Evolutionary conservation across 2,113 vertebrate species (phyloP).

Genomic region (Neolamprologus kungweensis): DNA sequence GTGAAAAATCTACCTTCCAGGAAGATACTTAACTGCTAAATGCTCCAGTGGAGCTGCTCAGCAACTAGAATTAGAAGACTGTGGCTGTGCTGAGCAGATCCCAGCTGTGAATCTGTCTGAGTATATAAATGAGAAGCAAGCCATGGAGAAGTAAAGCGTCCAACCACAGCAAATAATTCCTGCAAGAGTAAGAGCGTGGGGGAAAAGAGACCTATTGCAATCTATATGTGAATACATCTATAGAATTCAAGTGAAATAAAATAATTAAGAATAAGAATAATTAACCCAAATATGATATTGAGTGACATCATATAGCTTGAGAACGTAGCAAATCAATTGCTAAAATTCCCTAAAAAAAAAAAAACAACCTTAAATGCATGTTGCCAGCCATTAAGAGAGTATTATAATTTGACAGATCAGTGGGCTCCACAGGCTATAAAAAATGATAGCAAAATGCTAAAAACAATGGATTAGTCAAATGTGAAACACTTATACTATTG

Average conservation of each 20-base stretch:
- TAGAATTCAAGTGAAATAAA: not conserved
- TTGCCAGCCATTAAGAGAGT: not conserved
- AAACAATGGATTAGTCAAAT: slow-evolving; percentile 10
- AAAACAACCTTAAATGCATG: not conserved
- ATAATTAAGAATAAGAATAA: not conserved
- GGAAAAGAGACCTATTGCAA: not conserved
- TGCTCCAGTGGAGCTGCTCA: slow-evolving; percentile 55
- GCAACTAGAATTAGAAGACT: slow-evolving; percentile 15
- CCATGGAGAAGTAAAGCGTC: slow-evolving; percentile 3
- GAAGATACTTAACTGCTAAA: slow-evolving; percentile 47
- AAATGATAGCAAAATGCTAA: not conserved
- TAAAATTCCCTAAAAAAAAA: not conserved
- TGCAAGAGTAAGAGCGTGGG: not conserved
- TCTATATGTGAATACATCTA: not conserved
- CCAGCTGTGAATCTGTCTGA: slow-evolving; percentile 51
- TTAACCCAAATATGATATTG: not conserved
- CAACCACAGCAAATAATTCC: slow-evolving; percentile 2
- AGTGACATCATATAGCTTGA: not conserved
- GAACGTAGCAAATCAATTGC: not conserved
- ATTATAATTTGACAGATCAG: not conserved
- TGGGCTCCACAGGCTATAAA: not conserved
- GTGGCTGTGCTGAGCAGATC: slow-evolving; percentile 22
- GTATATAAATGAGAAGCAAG: slow-evolving; percentile 30
- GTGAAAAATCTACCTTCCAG: slow-evolving; percentile 17
- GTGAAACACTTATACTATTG: slow-evolving; percentile 17